Percentiles rank a stretch among this genome's conserved stretches.
These are phyloP conservation scores for Xiphorhynchus erythropygius DNA, from an alignment of 2,797 vertebrate genomes.

Conservation along the genomic window DNA sequence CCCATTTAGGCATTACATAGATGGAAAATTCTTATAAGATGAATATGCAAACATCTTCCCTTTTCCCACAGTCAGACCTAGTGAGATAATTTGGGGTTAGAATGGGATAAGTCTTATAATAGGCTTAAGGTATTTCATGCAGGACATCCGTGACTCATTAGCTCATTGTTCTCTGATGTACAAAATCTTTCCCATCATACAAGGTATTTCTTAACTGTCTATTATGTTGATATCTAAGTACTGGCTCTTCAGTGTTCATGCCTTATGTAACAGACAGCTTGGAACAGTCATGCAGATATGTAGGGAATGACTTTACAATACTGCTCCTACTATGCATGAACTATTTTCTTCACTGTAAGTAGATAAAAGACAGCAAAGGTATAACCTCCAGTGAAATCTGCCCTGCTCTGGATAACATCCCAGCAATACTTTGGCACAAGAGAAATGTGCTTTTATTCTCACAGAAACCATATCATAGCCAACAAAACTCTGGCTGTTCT, in stretches of 20 bases:
- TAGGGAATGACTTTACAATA: background rate
- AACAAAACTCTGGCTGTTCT: background rate
- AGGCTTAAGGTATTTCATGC: background rate
- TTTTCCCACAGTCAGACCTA: background rate
- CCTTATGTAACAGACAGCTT: conserved; percentile 1
- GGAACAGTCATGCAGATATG: background rate
- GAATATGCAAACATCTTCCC: background rate
- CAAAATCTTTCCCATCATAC: background rate
- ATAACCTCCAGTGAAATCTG: background rate
- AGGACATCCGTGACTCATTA: conserved; percentile 17
- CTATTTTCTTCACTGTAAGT: background rate
- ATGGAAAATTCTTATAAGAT: background rate
- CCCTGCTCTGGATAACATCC: background rate
- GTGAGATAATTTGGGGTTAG: background rate
- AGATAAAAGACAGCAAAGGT: background rate
- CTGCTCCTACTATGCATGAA: background rate
- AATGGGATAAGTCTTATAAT: background rate
- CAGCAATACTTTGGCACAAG: background rate
- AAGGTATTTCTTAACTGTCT: background rate
- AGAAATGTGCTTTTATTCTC: background rate
- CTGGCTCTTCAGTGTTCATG: background rate
- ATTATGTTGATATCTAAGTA: background rate
- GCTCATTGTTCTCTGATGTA: background rate
- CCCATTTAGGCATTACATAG: background rate
- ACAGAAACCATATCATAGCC: background rate